These are phyloP conservation scores for Harlomillsia oculata DNA, from an alignment of 1,140 invertebrate genomes.

Conservation along the genomic window DNA sequence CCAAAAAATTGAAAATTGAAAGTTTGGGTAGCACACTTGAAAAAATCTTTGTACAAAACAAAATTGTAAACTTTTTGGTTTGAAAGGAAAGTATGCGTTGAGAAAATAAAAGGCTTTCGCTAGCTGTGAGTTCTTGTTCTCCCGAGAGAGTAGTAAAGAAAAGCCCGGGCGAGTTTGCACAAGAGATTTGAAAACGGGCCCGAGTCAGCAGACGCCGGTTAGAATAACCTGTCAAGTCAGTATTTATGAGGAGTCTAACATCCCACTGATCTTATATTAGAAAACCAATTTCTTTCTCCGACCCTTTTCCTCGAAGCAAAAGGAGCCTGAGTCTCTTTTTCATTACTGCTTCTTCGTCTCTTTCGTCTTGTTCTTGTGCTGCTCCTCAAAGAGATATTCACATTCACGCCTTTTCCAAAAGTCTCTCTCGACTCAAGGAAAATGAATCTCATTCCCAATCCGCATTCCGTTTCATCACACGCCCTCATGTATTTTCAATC, in stretches of 20 bases:
- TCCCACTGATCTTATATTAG: slow-evolving; percentile 34
- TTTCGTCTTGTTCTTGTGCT: too few relatives aligned
- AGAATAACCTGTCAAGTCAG: slow-evolving; percentile 35
- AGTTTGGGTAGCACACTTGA: too few relatives aligned
- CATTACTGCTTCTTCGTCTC: slow-evolving; percentile 20
- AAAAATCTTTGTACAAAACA: too few relatives aligned
- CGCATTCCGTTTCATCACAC: slow-evolving; percentile 14
- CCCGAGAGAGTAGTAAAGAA: slow-evolving; percentile 33
- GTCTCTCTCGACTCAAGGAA: slow-evolving; percentile 5
- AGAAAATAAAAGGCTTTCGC: neutral
- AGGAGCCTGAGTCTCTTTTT: too few relatives aligned
- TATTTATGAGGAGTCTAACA: slow-evolving; percentile 34
- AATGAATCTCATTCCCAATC: slow-evolving; percentile 16
- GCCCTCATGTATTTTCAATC: slow-evolving; percentile 16
- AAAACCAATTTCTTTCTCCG: slow-evolving; percentile 34
- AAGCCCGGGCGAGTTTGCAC: slow-evolving; percentile 32
- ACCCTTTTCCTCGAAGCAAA: slow-evolving; percentile 11
- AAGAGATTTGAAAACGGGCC: slow-evolving; percentile 30
- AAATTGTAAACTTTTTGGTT: too few relatives aligned
- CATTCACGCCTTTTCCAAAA: too few relatives aligned
- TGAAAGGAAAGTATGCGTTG: too few relatives aligned
- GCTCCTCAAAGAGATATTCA: slow-evolving; percentile 8
- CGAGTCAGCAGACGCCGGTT: slow-evolving; percentile 16
- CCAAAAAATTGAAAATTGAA: too few relatives aligned
- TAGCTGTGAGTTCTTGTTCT: neutral